These are phyloP conservation scores for Catocala sponsa DNA, from an alignment of 2,888 invertebrate genomes.

Conservation along the genomic window DNA sequence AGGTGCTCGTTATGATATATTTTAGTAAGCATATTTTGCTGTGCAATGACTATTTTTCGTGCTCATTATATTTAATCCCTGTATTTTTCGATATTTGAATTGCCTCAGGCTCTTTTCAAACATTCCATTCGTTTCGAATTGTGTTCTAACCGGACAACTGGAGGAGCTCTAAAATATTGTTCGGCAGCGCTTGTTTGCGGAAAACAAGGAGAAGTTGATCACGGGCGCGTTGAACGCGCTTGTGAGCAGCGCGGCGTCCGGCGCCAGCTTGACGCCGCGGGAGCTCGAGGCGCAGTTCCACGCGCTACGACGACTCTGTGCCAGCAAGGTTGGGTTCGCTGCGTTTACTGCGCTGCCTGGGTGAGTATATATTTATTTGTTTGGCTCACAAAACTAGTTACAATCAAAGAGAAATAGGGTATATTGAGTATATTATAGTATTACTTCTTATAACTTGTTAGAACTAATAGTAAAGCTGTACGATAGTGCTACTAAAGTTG, in stretches of 20 bases:
- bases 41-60: too few relatives aligned
- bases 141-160: constrained; percentile 7
- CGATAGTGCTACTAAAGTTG: too few relatives aligned
- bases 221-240: constrained; percentile 96
- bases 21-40: too few relatives aligned
- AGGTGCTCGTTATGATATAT: too few relatives aligned
- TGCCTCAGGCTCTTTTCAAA: background rate
- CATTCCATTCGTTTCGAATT: constrained; percentile 10
- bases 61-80: too few relatives aligned
- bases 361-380: constrained; percentile 84
- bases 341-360: constrained; percentile 97
- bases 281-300: constrained; percentile 98
- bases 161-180: constrained; percentile 36
- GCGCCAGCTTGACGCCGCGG: constrained; percentile 87
- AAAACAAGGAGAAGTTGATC: constrained; percentile 99
- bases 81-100: too few relatives aligned
- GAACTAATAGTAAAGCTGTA: too few relatives aligned
- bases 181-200: constrained; percentile 96
- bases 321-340: constrained; percentile 99
- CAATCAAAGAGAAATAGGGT: too few relatives aligned
- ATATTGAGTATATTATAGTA: too few relatives aligned
- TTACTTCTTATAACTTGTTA: too few relatives aligned
- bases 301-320: constrained; percentile 96
- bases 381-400: background rate
- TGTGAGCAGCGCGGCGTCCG: constrained; percentile 68